Evolutionary conservation across 2,797 vertebrate genomes (phyloP).

Genomic region (Rachycentron canadum): DNA sequence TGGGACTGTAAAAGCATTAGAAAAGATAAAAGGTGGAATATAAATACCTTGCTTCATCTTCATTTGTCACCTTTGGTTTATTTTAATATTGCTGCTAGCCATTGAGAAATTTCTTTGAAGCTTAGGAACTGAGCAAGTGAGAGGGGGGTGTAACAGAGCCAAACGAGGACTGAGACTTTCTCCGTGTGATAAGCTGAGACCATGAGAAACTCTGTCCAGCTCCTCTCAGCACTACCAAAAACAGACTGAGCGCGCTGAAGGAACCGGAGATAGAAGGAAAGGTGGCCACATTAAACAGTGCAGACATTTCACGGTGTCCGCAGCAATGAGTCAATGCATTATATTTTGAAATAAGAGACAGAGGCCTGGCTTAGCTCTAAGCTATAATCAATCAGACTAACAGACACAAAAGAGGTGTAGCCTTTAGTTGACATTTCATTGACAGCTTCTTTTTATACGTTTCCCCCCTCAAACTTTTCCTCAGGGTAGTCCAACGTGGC

Average conservation of each 20-base stretch:
- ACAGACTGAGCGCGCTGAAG: slow-evolving; percentile 32
- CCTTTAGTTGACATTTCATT: slow-evolving; percentile 63
- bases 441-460: slow-evolving; percentile 53
- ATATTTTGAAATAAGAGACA: slow-evolving; percentile 55
- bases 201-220: slow-evolving; percentile 66
- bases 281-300: slow-evolving; percentile 49
- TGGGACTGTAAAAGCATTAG: slow-evolving; percentile 20
- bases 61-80: slow-evolving; percentile 1
- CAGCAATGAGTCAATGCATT: slow-evolving; percentile 35
- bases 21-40: slow-evolving; percentile 20
- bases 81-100: slow-evolving; percentile 8
- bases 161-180: slow-evolving; percentile 27
- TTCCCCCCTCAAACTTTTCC: slow-evolving; percentile 17
- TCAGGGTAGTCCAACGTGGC: slow-evolving; percentile 35
- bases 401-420: slow-evolving; percentile 58
- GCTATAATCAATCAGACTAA: slow-evolving; percentile 69
- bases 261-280: slow-evolving; percentile 40
- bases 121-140: not conserved
- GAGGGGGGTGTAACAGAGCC: not conserved
- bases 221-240: slow-evolving; percentile 49
- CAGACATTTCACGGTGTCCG: slow-evolving; percentile 44
- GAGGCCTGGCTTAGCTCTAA: slow-evolving; percentile 45
- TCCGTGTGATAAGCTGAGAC: slow-evolving; percentile 53
- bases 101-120: slow-evolving; percentile 1
- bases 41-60: slow-evolving; percentile 10